Evolutionary conservation across 2,888 invertebrate species (phyloP).

Genomic region (Rhagonycha lutea): DNA sequence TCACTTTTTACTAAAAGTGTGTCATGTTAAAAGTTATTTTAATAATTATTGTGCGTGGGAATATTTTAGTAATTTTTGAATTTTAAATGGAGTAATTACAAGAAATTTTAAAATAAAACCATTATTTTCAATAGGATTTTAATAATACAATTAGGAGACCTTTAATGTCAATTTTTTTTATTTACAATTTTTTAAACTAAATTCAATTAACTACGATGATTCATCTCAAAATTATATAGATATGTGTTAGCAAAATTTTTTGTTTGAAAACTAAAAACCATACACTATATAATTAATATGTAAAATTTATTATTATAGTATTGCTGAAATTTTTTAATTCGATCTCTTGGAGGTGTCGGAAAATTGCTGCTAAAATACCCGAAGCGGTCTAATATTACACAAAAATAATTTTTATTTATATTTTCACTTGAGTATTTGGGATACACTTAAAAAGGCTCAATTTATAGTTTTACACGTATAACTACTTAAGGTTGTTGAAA

Average conservation of each 20-base stretch:
- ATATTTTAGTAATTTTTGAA: slow-evolving; percentile 3
- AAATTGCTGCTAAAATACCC: too few relatives aligned
- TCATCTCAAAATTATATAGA: background rate
- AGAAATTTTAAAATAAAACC: background rate
- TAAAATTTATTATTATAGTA: background rate
- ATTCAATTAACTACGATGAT: background rate
- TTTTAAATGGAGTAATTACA: background rate
- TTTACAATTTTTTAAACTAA: background rate
- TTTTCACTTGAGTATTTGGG: slow-evolving; percentile 13
- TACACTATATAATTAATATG: background rate
- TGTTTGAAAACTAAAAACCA: background rate
- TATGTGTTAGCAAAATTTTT: background rate
- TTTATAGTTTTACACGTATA: slow-evolving; percentile 27
- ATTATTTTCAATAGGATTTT: background rate
- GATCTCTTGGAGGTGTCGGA: background rate
- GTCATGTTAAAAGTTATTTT: slow-evolving; percentile 19
- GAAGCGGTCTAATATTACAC: background rate
- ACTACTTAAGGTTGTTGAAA: slow-evolving; percentile 30
- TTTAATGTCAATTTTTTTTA: background rate
- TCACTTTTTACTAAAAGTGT: slow-evolving; percentile 23
- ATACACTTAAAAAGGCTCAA: slow-evolving; percentile 25
- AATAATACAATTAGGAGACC: background rate
- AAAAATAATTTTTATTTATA: background rate
- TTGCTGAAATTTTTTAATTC: background rate
- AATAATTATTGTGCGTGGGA: slow-evolving; percentile 16